Conservation (phyloP, 2,113 vertebrate genomes). For the Crotalus tigris region DNA sequence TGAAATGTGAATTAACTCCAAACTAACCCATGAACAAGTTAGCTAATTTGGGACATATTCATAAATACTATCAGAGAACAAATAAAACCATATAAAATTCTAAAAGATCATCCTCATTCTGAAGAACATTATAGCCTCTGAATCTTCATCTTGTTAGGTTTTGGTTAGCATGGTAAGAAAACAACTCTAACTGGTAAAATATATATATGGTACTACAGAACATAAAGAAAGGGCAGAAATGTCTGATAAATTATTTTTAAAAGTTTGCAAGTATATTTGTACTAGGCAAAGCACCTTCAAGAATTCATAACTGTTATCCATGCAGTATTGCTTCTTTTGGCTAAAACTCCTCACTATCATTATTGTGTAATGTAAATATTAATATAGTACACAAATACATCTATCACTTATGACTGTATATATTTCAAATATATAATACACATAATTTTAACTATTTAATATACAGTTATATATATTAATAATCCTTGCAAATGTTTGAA, state of each 20-base stretch:
- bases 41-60: not conserved
- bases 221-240: not conserved
- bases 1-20: not conserved
- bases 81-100: not conserved
- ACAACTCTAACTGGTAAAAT: not conserved
- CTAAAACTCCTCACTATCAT: not conserved
- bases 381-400: not conserved
- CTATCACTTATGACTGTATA: not conserved
- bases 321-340: not conserved
- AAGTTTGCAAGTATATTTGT: not conserved
- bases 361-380: not conserved
- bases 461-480: not conserved
- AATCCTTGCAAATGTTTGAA: not conserved
- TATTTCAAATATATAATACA: not conserved
- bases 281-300: not conserved
- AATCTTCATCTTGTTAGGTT: not conserved
- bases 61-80: not conserved
- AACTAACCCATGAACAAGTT: not conserved
- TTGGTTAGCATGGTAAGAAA: not conserved
- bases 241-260: not conserved
- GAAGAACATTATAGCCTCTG: not conserved
- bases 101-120: not conserved
- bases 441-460: not conserved
- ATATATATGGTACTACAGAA: not conserved
- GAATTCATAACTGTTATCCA: not conserved